These are phyloP conservation scores for Bothrops jararaca DNA, from an alignment of 2,113 vertebrate species.

Conservation along the genomic window DNA sequence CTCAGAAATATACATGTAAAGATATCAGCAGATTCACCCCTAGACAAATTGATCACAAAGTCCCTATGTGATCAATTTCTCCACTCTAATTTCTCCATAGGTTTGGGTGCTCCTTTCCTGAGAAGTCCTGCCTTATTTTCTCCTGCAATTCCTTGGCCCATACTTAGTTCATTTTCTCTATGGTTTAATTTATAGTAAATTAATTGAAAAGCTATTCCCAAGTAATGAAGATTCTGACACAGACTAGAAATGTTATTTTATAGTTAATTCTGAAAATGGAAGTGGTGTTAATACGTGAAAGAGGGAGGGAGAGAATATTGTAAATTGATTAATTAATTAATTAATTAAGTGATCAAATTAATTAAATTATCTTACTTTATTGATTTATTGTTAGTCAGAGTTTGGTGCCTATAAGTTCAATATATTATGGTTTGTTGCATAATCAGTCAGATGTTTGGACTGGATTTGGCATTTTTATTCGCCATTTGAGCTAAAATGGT, in stretches of 20 bases:
- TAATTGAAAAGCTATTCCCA: not conserved
- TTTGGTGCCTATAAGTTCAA: not conserved
- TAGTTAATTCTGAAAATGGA: not conserved
- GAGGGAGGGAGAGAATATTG: not conserved
- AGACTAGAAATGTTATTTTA: not conserved
- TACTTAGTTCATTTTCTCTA: not conserved
- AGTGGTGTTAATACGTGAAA: not conserved
- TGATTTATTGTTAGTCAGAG: not conserved
- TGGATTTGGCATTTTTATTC: not conserved
- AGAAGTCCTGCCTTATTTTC: not conserved
- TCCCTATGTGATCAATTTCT: not conserved
- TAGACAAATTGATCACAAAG: not conserved
- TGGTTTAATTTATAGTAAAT: not conserved
- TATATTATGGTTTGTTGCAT: not conserved
- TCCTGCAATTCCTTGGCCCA: not conserved
- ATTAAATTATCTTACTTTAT: not conserved
- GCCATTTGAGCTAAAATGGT: not conserved
- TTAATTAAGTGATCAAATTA: not conserved
- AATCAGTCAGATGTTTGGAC: not conserved
- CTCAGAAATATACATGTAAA: not conserved
- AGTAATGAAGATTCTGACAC: not conserved
- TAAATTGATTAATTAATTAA: not conserved
- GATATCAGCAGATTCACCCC: not conserved
- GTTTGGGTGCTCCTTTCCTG: not conserved
- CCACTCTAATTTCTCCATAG: not conserved